phyloP scores from a whole-genome alignment of 1,140 invertebrate genomes.

The Lepidostoma basale region DNA sequence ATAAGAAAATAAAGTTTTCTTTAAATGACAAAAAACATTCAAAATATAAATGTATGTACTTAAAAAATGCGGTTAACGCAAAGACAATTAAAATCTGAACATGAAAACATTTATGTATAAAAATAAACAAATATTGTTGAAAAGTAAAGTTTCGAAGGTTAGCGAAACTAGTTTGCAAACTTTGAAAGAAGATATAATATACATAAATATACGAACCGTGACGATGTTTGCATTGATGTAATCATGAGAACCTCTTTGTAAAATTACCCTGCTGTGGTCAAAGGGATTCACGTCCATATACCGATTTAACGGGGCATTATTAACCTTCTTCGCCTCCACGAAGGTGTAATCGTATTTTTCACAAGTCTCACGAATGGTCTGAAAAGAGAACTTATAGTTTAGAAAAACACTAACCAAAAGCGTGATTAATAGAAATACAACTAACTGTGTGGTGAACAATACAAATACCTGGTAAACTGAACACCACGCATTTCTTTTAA shows the following conservation, averaged over 20 bases:
- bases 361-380: slow-evolving; percentile 61
- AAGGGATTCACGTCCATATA: slow-evolving; percentile 96
- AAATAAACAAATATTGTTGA: too few relatives aligned
- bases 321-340: slow-evolving; percentile 76
- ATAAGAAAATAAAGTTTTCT: too few relatives aligned
- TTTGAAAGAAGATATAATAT: too few relatives aligned
- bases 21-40: too few relatives aligned
- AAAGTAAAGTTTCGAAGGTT: too few relatives aligned
- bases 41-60: too few relatives aligned
- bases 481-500: slow-evolving; percentile 67
- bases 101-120: too few relatives aligned
- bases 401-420: slow-evolving; percentile 46
- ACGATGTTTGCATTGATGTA: slow-evolving; percentile 96
- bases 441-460: slow-evolving; percentile 39
- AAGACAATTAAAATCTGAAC: too few relatives aligned
- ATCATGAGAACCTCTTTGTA: slow-evolving; percentile 74
- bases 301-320: slow-evolving; percentile 84
- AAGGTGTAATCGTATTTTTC: slow-evolving; percentile 67
- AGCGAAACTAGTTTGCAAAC: too few relatives aligned
- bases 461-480: slow-evolving; percentile 69
- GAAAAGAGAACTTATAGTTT: slow-evolving; percentile 45
- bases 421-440: slow-evolving; percentile 44
- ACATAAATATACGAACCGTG: slow-evolving; percentile 64
- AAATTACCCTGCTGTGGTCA: slow-evolving; percentile 87
- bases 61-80: too few relatives aligned